Base-by-base conservation (phyloP, 1,140 invertebrate genomes). In the Druon quercuslanigerum region DNA sequence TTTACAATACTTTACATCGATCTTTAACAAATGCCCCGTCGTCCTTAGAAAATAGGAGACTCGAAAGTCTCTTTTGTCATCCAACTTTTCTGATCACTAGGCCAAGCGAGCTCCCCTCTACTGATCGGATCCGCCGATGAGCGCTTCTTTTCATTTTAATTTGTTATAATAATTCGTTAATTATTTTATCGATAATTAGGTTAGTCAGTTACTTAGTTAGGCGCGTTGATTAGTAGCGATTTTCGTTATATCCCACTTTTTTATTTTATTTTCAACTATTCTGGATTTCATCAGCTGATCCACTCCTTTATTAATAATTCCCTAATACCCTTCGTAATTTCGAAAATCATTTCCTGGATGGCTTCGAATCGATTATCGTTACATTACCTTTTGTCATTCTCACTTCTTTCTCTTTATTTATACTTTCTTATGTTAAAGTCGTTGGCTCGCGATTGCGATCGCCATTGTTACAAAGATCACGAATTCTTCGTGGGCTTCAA, bases 361-460 rank as follows among this genome's bases (percentile, higher is more conserved):
- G 87, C 89, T 88, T 86, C 86, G 85, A 84, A 83, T 87, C 81
- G 84, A 87, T 89, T 83, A 86, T 84, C 79, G 83, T 86, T 82
- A 80, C 74, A 76, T 80, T 78, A 40, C 33, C 71, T 19, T 54
- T 72, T 46, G 50, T 51, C 54, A 4, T 51, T 51, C 52, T 75
- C 74, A 51, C 72, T 25, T 75, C 71, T 54, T 70, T 71, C 54
- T 72, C 12, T 46, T 46, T 56, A 46, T 74, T 72, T 83, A 84
- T 87, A 87, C 86, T 85, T 87, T 87, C 86, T 83, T 84, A 76
- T 76, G 83, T 85, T 82, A 80, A 78, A 83, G 79, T 77, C 79
- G 74, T 79, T 82, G 66, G 79, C 79, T 79, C 75, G 77, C 46
- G 78, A 72, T 74, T 71, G 51, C 52, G 51, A 51, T 50, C 33